phyloP scores from a whole-genome alignment of 2,113 vertebrate genomes.

The Plestiodon gilberti region DNA sequence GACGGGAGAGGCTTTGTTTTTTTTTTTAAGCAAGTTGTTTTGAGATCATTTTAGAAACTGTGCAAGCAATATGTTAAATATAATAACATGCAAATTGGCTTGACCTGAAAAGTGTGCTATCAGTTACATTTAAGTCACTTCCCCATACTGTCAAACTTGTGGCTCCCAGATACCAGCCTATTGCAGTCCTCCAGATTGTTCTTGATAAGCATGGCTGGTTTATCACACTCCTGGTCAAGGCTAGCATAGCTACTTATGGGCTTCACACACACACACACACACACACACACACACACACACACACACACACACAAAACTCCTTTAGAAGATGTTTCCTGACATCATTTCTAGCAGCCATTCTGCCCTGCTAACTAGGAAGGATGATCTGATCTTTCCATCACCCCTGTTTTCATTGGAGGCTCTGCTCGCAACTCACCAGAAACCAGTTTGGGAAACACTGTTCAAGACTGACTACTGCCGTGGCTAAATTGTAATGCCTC shows the following conservation, averaged over 20 bases:
- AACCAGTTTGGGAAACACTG: too few species aligned
- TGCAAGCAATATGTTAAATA: not conserved
- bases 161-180: not conserved
- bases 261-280: too few species aligned
- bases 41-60: constrained; percentile 8
- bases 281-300: too few species aligned
- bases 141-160: not conserved
- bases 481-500: not conserved
- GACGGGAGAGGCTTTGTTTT: constrained; percentile 27
- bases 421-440: too few species aligned
- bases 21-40: constrained; percentile 28
- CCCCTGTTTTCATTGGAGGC: too few species aligned
- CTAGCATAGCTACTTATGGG: not conserved
- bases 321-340: not conserved
- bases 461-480: not conserved
- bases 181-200: not conserved
- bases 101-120: not conserved
- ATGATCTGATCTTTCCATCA: too few species aligned
- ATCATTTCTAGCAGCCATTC: not conserved
- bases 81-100: not conserved
- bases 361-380: not conserved
- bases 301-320: too few species aligned
- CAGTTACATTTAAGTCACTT: not conserved
- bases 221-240: not conserved
- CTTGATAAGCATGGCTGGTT: not conserved